These are phyloP conservation scores for Drosophila kikkawai DNA, from an alignment of 1,140 invertebrate genomes.

Conservation along the genomic window DNA sequence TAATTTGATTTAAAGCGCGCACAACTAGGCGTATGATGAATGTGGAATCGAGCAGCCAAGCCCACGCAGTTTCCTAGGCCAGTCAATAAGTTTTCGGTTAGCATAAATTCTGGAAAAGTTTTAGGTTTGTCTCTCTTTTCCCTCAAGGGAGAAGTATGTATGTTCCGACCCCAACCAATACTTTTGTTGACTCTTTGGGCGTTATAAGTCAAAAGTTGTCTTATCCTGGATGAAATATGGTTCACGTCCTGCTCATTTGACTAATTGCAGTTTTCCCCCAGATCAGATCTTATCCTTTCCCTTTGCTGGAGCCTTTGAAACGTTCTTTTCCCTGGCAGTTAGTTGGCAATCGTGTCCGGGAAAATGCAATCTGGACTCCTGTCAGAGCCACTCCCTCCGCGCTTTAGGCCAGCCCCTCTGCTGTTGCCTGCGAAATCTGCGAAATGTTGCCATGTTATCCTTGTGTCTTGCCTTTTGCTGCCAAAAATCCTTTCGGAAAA, in stretches of 20 bases:
- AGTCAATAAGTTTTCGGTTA: slow-evolving; percentile 43
- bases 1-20: slow-evolving; percentile 71
- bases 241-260: slow-evolving; percentile 57
- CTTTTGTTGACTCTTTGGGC: slow-evolving; percentile 9
- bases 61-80: slow-evolving; percentile 26
- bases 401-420: slow-evolving; percentile 53
- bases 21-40: slow-evolving; percentile 60
- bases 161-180: neutral
- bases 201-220: slow-evolving; percentile 50
- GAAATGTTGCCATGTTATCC: slow-evolving; percentile 58
- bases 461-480: slow-evolving; percentile 53
- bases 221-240: slow-evolving; percentile 61
- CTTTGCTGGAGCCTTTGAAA: slow-evolving; percentile 10
- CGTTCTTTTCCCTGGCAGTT: slow-evolving; percentile 22
- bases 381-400: slow-evolving; percentile 26
- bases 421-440: slow-evolving; percentile 48
- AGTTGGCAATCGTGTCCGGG: slow-evolving; percentile 40
- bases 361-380: slow-evolving; percentile 52
- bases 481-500: slow-evolving; percentile 43
- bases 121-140: neutral
- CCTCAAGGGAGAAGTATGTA: slow-evolving; percentile 14
- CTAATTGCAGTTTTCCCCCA: slow-evolving; percentile 51
- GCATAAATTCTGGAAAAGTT: slow-evolving; percentile 60
- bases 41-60: slow-evolving; percentile 27
- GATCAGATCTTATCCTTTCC: slow-evolving; percentile 20